Conservation (phyloP, 2,113 vertebrate genomes). For the Gymnogyps californianus region DNA sequence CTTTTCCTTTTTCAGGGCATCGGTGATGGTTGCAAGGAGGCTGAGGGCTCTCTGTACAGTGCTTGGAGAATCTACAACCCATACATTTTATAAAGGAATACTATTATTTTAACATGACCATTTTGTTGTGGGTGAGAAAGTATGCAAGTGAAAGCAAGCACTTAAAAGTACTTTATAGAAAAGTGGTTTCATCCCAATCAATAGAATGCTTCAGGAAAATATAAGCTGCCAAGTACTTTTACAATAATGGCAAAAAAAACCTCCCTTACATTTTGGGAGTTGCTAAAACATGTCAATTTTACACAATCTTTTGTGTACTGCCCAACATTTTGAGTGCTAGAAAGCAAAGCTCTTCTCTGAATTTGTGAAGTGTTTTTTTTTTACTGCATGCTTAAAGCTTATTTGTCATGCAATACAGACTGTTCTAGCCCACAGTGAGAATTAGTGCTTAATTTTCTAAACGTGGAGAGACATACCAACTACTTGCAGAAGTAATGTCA, state of each 20-base stretch:
- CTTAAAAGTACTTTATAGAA: neutral
- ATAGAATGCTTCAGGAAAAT: neutral
- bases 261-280: neutral
- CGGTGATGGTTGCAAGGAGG: neutral
- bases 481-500: constrained; percentile 37
- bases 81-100: neutral
- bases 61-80: neutral
- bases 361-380: neutral
- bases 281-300: neutral
- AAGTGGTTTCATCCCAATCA: neutral
- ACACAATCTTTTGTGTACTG: neutral
- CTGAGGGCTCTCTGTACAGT: neutral
- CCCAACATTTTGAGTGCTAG: neutral
- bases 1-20: neutral
- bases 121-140: neutral
- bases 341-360: neutral
- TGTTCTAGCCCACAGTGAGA: constrained; percentile 39
- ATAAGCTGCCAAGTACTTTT: neutral
- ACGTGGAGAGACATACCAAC: constrained; percentile 49
- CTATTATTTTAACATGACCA: fast-evolving
- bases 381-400: neutral
- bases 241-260: neutral
- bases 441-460: constrained; percentile 38
- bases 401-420: constrained; percentile 38
- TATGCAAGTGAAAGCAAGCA: neutral